Base-by-base conservation (phyloP, 2,888 invertebrate species). In the Brenthis daphne region DNA sequence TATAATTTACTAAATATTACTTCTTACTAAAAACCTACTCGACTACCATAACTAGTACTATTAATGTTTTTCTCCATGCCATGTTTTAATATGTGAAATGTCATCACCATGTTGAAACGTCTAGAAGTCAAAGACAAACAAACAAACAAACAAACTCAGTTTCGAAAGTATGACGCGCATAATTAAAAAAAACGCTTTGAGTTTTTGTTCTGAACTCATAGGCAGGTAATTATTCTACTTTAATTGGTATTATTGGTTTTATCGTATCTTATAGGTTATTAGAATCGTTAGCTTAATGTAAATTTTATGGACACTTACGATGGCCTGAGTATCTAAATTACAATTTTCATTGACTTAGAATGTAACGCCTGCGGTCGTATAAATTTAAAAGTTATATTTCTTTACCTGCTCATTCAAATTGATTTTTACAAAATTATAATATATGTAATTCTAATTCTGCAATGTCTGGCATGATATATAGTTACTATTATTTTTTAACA, bases 211-310 rank as follows among this genome's bases (percentile, higher is more conserved):
- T 11, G 16, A 50, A n/a, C 50, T 60, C 29, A 50, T 11, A 60
- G 43, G 16, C 37, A n/a, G 24, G 60, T 67, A 55, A 67, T 67
- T 55, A 61, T 29, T 61, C 54, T 55, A 66, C 54, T 60, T 66
- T 47, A 60, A 60, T 66, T 16, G 53, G 58, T 48, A 29, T 43
- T n/a, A n/a, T n/a, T n/a, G n/a, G n/a, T n/a, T n/a, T n/a, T n/a
- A n/a, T 20, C n/a, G 55, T 67, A 55, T 67, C 61, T 61, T 55
- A 67, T 56, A 55, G 50, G 33, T 61, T 50, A 61, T 61, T 55
- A 20, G 50, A 55, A 37, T 67, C 60, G 60, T 67, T 61, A 67
- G 50, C 50, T 29, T 61, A 67, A 67, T 67, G 61, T 60, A 20
- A 61, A 55, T 58, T 67, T 60, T 61, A 67, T 61, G 66, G 33